Evolutionary conservation across 2,888 invertebrate genomes (phyloP).

Genomic region (Morinoia aosen): DNA sequence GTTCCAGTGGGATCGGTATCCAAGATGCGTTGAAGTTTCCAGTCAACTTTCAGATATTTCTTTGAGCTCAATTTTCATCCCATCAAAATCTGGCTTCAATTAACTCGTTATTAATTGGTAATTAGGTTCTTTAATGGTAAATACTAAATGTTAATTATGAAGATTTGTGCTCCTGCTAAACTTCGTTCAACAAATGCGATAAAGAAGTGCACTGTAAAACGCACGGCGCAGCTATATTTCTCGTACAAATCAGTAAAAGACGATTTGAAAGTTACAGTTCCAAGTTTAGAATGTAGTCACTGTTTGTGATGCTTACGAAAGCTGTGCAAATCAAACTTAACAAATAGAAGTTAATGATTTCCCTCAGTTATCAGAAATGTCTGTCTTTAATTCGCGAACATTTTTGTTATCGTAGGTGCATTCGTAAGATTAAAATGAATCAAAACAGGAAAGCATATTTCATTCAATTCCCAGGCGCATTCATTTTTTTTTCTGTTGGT

Average conservation of each 20-base stretch:
- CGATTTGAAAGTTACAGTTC: neutral
- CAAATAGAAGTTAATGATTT: neutral
- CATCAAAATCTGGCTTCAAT: neutral
- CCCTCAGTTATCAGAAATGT: neutral
- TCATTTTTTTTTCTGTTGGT: neutral
- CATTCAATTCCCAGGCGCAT: no score
- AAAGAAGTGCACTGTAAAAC: neutral
- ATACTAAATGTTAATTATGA: neutral
- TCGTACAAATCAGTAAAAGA: neutral
- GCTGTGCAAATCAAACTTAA: neutral
- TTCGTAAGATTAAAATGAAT: neutral
- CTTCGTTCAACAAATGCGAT: neutral
- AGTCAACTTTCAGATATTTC: neutral
- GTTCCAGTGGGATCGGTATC: neutral
- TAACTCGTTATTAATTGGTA: neutral
- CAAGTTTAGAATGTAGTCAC: neutral
- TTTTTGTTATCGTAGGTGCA: neutral
- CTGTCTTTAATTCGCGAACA: neutral
- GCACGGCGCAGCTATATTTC: neutral
- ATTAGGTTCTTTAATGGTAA: neutral
- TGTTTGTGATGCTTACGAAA: neutral
- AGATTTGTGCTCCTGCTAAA: neutral
- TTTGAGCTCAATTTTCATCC: neutral
- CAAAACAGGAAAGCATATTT: neutral
- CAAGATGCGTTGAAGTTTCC: neutral